Percentiles rank a stretch among this genome's conserved stretches.
phyloP scores from a whole-genome alignment of 2,113 vertebrate genomes.

The Dicaeum eximium region DNA sequence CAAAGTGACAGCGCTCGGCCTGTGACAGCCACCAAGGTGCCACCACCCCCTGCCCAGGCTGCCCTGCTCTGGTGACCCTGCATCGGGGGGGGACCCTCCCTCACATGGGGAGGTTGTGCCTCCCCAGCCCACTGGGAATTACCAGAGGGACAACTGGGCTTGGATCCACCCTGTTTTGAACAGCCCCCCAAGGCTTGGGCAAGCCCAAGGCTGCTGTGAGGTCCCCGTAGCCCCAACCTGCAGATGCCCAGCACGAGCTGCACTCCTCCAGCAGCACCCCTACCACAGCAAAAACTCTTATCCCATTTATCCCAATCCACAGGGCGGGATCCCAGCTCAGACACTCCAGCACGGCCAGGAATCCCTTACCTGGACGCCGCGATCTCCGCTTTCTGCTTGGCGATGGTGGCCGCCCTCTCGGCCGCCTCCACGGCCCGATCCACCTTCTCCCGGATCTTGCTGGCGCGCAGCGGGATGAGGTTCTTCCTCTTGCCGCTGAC shows the following conservation, averaged over 20 bases:
- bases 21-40: background rate
- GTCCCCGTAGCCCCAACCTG: fast-evolving
- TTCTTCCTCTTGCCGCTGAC: slow-evolving; percentile 97
- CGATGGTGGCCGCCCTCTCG: slow-evolving; percentile 88
- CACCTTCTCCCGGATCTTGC: slow-evolving; percentile 97
- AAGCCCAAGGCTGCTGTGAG: background rate
- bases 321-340: background rate
- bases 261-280: background rate
- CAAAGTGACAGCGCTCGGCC: background rate
- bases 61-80: background rate
- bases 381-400: slow-evolving; percentile 97
- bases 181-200: fast-evolving
- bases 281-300: fast-evolving
- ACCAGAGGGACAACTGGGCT: background rate
- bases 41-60: background rate
- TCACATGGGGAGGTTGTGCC: fast-evolving
- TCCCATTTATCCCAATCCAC: fast-evolving
- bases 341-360: fast-evolving
- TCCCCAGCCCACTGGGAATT: background rate
- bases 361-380: slow-evolving; percentile 88
- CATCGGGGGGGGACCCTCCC: fast-evolving
- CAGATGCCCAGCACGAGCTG: fast-evolving
- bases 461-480: slow-evolving; percentile 93
- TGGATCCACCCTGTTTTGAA: background rate
- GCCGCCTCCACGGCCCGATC: slow-evolving; percentile 91